Percentiles rank a stretch among this genome's conserved stretches.
Evolutionary conservation across 1,140 invertebrate genomes (phyloP).

Genomic region (Planococcus citri): DNA sequence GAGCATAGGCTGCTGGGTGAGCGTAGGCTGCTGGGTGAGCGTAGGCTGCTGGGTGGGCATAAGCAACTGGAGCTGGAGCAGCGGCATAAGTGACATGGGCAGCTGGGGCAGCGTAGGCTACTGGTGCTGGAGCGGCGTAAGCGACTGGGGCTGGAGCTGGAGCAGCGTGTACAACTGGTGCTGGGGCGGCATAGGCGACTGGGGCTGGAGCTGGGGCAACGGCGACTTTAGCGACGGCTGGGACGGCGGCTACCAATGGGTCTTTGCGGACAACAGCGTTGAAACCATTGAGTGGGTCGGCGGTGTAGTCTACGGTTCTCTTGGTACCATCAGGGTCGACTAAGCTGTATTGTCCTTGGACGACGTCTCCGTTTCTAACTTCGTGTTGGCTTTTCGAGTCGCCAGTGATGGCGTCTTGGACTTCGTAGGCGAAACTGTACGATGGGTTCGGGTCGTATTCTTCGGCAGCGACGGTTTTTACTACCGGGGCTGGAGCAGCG

Average conservation of each 20-base stretch:
- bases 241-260: constrained; percentile 23
- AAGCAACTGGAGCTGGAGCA: not conserved
- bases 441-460: constrained; percentile 28
- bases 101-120: not conserved
- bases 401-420: constrained; percentile 50
- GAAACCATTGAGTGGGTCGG: constrained; percentile 28
- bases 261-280: constrained; percentile 29
- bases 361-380: constrained; percentile 49
- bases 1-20: no score
- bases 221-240: not conserved
- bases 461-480: constrained; percentile 2
- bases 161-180: not conserved
- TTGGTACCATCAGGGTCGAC: constrained; percentile 32
- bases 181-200: not conserved
- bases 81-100: not conserved
- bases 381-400: constrained; percentile 55
- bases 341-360: constrained; percentile 50
- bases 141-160: not conserved
- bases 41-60: not conserved
- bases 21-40: not conserved
- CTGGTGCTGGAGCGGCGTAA: not conserved
- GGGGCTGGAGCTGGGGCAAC: not conserved
- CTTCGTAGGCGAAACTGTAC: constrained; percentile 51
- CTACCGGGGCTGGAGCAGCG: not conserved
- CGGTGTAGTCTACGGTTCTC: constrained; percentile 30